These are phyloP conservation scores for Solenopsis invicta DNA, from an alignment of 1,140 invertebrate species.

Conservation along the genomic window DNA sequence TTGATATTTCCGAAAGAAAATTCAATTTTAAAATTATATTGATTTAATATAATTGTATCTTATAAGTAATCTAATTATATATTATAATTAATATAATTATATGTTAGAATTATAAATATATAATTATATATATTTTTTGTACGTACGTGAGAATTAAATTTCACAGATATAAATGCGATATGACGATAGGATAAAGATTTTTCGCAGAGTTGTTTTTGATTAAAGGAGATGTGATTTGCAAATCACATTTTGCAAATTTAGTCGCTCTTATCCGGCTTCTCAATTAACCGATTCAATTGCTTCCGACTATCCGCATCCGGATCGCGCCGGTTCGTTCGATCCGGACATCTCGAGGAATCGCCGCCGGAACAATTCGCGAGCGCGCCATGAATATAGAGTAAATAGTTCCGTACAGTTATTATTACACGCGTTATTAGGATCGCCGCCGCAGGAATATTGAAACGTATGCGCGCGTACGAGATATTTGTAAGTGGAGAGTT, in stretches of 20 bases:
- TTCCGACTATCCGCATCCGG: conserved; percentile 38
- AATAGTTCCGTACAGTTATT: conserved; percentile 58
- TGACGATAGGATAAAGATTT: background rate
- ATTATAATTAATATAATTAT: background rate
- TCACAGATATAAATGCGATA: background rate
- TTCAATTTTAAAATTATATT: conserved; percentile 1
- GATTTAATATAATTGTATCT: background rate
- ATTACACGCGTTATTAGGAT: conserved; percentile 56
- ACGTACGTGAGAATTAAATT: background rate
- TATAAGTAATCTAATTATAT: background rate
- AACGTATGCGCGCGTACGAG: conserved; percentile 29
- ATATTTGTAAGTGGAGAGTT: conserved; percentile 54
- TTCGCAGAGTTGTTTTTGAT: background rate
- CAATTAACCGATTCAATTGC: conserved; percentile 42
- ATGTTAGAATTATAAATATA: background rate
- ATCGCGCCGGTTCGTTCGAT: conserved; percentile 10
- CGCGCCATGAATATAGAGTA: conserved; percentile 57
- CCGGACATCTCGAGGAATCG: conserved; percentile 45
- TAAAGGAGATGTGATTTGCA: too few species aligned
- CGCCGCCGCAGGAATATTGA: conserved; percentile 48
- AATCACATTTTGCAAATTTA: conserved; percentile 14
- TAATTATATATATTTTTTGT: background rate
- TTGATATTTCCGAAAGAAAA: background rate
- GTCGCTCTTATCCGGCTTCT: background rate
- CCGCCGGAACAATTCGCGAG: conserved; percentile 38